These are phyloP conservation scores for Hylomyscus alleni DNA, from an alignment of 2,797 vertebrate genomes.

Conservation along the genomic window DNA sequence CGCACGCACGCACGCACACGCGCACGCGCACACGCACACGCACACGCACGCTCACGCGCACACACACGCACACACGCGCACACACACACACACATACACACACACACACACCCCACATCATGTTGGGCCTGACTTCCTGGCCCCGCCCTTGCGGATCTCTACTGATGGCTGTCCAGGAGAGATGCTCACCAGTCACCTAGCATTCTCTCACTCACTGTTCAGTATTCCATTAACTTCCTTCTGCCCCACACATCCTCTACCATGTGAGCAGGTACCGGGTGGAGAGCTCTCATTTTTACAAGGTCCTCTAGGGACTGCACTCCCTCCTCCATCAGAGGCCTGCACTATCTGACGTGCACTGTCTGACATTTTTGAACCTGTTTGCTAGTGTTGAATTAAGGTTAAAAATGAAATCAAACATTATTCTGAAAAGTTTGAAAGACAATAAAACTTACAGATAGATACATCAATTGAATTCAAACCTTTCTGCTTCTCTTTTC, in stretches of 20 bases:
- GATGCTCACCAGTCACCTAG: neutral
- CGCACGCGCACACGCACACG: neutral
- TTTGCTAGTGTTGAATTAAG: neutral
- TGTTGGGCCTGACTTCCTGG: neutral
- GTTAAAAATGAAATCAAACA: conserved; percentile 54
- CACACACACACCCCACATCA: neutral
- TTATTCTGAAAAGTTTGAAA: neutral
- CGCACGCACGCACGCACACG: neutral
- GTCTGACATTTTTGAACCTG: neutral
- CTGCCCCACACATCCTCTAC: neutral
- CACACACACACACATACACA: neutral
- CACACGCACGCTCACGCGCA: neutral
- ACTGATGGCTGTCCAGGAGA: neutral
- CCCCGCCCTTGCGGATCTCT: too few relatives aligned
- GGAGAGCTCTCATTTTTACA: neutral
- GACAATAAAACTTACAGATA: neutral
- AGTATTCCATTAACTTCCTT: too few relatives aligned
- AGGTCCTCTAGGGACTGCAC: neutral
- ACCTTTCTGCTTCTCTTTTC: neutral
- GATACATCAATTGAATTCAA: neutral
- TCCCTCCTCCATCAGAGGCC: neutral
- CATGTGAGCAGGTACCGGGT: neutral
- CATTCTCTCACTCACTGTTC: too few relatives aligned
- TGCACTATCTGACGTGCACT: neutral
- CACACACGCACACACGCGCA: neutral